Evolutionary conservation across 2,113 vertebrate species (phyloP).

Genomic region (Anas platyrhynchos): DNA sequence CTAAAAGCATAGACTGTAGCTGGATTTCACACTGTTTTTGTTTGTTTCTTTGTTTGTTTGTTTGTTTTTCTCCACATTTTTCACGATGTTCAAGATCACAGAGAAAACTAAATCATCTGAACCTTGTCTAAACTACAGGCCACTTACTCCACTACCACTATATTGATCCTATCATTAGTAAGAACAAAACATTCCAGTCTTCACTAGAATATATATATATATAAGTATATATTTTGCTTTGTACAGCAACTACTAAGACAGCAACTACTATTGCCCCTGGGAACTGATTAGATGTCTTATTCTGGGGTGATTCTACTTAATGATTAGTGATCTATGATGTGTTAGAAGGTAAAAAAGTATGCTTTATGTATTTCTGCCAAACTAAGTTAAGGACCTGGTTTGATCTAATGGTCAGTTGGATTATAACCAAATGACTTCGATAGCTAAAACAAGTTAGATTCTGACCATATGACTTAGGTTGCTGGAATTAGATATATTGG

Average conservation of each 20-base stretch:
- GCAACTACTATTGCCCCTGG: background rate
- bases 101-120: background rate
- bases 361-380: background rate
- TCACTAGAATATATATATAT: background rate
- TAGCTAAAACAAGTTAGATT: background rate
- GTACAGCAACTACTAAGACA: background rate
- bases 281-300: background rate
- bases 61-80: background rate
- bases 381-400: background rate
- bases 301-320: background rate
- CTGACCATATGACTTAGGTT: background rate
- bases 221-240: background rate
- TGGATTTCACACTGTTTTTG: background rate
- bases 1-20: background rate
- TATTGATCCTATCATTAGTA: background rate
- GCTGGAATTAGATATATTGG: background rate
- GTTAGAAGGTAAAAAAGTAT: background rate
- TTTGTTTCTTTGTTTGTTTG: no score
- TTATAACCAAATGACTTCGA: background rate
- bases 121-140: background rate
- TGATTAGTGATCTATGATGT: background rate
- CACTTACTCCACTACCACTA: background rate
- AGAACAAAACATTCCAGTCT: background rate
- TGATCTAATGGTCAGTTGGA: background rate
- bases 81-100: background rate